A percentile compares a stretch with the other conserved stretches of the same genome.
These are phyloP conservation scores for Tricholaema leucomelas DNA, from an alignment of 2,113 vertebrate species.

Conservation along the genomic window DNA sequence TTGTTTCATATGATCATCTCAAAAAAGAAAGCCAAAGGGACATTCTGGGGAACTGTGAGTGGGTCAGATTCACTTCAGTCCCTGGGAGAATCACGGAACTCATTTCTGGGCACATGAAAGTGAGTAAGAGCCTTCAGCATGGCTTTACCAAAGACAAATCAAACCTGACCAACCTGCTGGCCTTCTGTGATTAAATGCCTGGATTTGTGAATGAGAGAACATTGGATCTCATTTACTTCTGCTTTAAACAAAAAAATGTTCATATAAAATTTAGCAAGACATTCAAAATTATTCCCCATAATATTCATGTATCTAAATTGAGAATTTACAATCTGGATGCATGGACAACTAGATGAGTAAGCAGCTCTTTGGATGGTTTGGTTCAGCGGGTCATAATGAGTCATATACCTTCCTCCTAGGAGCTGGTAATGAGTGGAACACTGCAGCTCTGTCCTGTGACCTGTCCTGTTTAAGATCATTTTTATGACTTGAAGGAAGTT, in stretches of 20 bases:
- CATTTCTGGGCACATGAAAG: not conserved
- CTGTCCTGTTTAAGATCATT: not conserved
- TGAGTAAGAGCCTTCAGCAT: not conserved
- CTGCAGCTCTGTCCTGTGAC: not conserved
- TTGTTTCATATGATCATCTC: not conserved
- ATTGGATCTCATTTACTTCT: not conserved
- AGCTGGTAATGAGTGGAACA: rapidly evolving
- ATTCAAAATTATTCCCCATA: not conserved
- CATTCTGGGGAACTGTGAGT: not conserved
- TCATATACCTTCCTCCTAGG: not conserved
- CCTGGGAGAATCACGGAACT: not conserved
- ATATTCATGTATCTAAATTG: not conserved
- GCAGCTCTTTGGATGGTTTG: not conserved
- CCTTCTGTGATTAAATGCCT: not conserved
- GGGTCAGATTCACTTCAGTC: not conserved
- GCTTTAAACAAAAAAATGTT: not conserved
- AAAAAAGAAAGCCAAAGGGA: not conserved
- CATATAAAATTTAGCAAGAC: not conserved
- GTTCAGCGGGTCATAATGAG: rapidly evolving
- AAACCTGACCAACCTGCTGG: not conserved
- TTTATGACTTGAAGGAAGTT: not conserved
- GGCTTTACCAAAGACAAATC: not conserved
- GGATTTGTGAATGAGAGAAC: not conserved
- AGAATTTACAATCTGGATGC: not conserved
- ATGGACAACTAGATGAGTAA: not conserved